Evolutionary conservation across 2,888 invertebrate genomes (phyloP).

Genomic region (Diarsia mendica): DNA sequence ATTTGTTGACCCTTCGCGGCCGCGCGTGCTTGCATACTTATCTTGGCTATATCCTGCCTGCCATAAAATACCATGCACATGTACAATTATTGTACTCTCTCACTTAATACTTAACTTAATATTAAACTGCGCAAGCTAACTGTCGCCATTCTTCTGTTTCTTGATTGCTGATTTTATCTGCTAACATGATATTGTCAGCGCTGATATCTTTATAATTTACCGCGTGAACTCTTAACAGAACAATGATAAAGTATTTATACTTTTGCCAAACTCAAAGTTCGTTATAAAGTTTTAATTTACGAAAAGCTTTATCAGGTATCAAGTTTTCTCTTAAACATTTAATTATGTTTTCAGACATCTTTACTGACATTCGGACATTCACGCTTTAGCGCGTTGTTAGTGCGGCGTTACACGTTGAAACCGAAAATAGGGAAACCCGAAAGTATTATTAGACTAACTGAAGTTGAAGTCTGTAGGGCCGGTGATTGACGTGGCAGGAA

Average conservation of each 20-base stretch:
- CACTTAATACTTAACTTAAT: slow-evolving; percentile 44
- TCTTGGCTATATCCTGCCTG: slow-evolving; percentile 53
- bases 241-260: slow-evolving; percentile 19
- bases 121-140: slow-evolving; percentile 27
- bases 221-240: slow-evolving; percentile 27
- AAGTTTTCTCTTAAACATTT: slow-evolving; percentile 18
- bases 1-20: slow-evolving; percentile 66
- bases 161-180: slow-evolving; percentile 52
- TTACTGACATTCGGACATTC: slow-evolving; percentile 26
- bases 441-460: slow-evolving; percentile 57
- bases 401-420: slow-evolving; percentile 5
- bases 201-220: slow-evolving; percentile 40
- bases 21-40: slow-evolving; percentile 50
- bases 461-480: slow-evolving; percentile 43
- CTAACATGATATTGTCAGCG: slow-evolving; percentile 28
- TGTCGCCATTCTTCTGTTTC: slow-evolving; percentile 46
- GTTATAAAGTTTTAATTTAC: slow-evolving; percentile 17
- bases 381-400: slow-evolving; percentile 8
- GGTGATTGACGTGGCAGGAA: slow-evolving; percentile 68
- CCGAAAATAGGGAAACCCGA: slow-evolving; percentile 31
- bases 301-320: slow-evolving; percentile 18
- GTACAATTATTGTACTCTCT: slow-evolving; percentile 23
- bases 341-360: slow-evolving; percentile 15
- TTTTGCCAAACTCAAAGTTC: slow-evolving; percentile 4
- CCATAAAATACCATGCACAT: slow-evolving; percentile 41